Percentiles rank a stretch among this genome's conserved stretches.
These are phyloP conservation scores for Brachionus rubens DNA, from an alignment of 1,140 invertebrate genomes.

Conservation along the genomic window DNA sequence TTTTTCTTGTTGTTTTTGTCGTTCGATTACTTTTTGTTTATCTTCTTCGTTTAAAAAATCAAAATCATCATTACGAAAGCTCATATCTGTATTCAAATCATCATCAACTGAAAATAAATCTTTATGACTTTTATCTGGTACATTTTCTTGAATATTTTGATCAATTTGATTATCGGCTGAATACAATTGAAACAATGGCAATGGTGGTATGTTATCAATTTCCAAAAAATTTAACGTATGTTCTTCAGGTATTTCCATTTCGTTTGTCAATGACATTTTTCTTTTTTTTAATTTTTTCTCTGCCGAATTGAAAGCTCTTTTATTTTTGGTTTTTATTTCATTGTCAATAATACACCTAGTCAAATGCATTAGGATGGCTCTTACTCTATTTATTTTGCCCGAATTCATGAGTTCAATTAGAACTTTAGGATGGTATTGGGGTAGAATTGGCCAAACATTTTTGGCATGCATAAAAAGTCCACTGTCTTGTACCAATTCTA, in stretches of 20 bases:
- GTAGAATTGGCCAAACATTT: conserved; percentile 88
- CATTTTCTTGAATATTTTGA: conserved; percentile 46
- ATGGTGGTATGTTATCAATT: conserved; percentile 87
- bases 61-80: conserved; percentile 54
- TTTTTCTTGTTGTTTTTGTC: conserved; percentile 62
- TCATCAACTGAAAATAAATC: conserved; percentile 59
- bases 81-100: conserved; percentile 70
- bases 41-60: conserved; percentile 47
- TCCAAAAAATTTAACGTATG: conserved; percentile 87
- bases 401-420: conserved; percentile 97
- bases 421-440: conserved; percentile 98
- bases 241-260: conserved; percentile 65
- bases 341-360: conserved; percentile 65
- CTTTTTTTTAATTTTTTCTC: conserved; percentile 59
- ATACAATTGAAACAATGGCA: conserved; percentile 90
- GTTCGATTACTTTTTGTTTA: conserved; percentile 57
- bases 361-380: conserved; percentile 92
- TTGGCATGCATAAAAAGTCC: conserved; percentile 93
- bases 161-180: conserved; percentile 75
- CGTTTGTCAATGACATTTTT: conserved; percentile 78
- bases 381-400: conserved; percentile 93
- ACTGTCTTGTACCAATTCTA: conserved; percentile 66
- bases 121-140: conserved; percentile 45
- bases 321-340: conserved; percentile 48
- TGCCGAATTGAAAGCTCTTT: neutral